phyloP scores from a whole-genome alignment of 1,140 invertebrate species.

The Caenorhabditis latens region DNA sequence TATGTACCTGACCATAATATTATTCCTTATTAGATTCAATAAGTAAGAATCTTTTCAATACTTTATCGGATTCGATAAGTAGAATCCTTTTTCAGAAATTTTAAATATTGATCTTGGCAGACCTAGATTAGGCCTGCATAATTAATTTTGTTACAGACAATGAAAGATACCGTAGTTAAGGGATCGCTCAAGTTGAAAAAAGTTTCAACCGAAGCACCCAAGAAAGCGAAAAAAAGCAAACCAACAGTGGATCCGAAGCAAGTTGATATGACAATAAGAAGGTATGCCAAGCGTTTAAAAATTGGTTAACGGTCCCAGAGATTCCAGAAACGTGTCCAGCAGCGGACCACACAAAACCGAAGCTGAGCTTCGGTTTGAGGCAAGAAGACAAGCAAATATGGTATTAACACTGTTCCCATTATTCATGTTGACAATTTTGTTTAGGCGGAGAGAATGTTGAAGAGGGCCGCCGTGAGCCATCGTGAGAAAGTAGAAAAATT shows the following conservation, averaged over 20 bases:
- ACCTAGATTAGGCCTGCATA: too few species aligned
- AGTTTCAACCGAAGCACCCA: slow-evolving; percentile 55
- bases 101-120: too few species aligned
- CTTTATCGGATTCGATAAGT: too few species aligned
- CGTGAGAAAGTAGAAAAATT: slow-evolving; percentile 76
- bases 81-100: too few species aligned
- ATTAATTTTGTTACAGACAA: background rate
- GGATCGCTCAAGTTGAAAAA: slow-evolving; percentile 75
- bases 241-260: slow-evolving; percentile 69
- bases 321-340: slow-evolving; percentile 70
- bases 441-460: slow-evolving; percentile 72
- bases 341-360: slow-evolving; percentile 68
- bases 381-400: slow-evolving; percentile 72
- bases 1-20: background rate
- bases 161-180: slow-evolving; percentile 69
- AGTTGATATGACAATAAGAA: slow-evolving; percentile 76
- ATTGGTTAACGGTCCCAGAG: slow-evolving; percentile 14
- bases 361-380: slow-evolving; percentile 75
- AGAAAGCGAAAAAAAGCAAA: slow-evolving; percentile 71
- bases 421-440: background rate
- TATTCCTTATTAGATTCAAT: background rate
- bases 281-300: background rate
- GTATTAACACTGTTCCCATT: slow-evolving; percentile 11
- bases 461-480: slow-evolving; percentile 75
- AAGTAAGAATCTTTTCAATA: background rate